Evolutionary conservation across 1,140 invertebrate species (phyloP).

Genomic region (Drosophila repleta): DNA sequence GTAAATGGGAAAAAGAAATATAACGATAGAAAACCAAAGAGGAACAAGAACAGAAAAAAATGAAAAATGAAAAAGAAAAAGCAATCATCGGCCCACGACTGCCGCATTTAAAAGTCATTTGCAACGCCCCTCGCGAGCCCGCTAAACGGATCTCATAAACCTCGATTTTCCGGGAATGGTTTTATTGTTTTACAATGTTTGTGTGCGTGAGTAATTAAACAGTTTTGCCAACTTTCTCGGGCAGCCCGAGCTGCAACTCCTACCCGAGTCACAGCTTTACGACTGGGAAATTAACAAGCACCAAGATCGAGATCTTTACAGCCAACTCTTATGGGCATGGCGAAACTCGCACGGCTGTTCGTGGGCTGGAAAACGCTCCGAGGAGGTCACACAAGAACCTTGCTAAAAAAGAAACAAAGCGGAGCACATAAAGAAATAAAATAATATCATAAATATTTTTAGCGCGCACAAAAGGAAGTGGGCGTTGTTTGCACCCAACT

Average conservation of each 20-base stretch:
- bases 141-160: constrained; percentile 65
- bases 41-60: constrained; percentile 5
- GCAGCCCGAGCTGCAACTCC: constrained; percentile 33
- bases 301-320: constrained; percentile 26
- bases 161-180: constrained; percentile 43
- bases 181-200: constrained; percentile 80
- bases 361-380: neutral
- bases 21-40: neutral
- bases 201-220: constrained; percentile 67
- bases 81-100: constrained; percentile 51
- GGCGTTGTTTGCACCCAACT: constrained; percentile 51
- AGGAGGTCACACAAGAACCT: constrained; percentile 29
- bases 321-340: constrained; percentile 45
- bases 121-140: constrained; percentile 71
- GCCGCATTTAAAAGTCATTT: constrained; percentile 79
- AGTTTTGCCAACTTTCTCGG: constrained; percentile 61
- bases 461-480: constrained; percentile 58
- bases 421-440: neutral
- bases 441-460: constrained; percentile 29
- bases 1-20: neutral
- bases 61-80: constrained; percentile 18
- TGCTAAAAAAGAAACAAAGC: constrained; percentile 12
- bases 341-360: constrained; percentile 47
- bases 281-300: constrained; percentile 66
- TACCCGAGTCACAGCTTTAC: constrained; percentile 56